Evolutionary conservation across 1,140 invertebrate species (phyloP).

Genomic region (Tenebrio molitor): DNA sequence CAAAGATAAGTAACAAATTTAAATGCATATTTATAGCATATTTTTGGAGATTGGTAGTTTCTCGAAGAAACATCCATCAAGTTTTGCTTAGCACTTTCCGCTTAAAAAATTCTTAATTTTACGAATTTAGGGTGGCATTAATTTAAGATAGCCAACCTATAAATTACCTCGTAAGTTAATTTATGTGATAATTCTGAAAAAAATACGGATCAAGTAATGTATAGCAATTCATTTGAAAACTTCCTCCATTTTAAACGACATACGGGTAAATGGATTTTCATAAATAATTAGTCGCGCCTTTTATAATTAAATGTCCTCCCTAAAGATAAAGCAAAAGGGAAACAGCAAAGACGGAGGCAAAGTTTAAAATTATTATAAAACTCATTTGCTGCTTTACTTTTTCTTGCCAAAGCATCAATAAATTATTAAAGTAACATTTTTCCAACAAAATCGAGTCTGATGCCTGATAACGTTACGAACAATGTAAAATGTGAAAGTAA

Average conservation of each 20-base stretch:
- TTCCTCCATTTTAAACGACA: constrained; percentile 24
- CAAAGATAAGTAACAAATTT: no score
- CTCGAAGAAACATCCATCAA: no score
- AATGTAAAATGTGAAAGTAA: not conserved
- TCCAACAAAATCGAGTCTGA: not conserved
- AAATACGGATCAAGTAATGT: constrained; percentile 21
- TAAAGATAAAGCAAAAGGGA: not conserved
- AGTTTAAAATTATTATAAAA: constrained; percentile 28
- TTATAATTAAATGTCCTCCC: constrained; percentile 28
- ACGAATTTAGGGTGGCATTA: not conserved
- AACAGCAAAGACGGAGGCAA: constrained; percentile 25
- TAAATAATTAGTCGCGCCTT: constrained; percentile 35
- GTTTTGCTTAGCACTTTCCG: not conserved
- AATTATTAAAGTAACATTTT: not conserved
- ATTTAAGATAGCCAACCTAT: not conserved
- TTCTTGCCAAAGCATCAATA: constrained; percentile 2
- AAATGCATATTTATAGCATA: no score
- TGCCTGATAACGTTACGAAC: not conserved
- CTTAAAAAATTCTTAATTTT: not conserved
- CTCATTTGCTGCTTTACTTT: not conserved
- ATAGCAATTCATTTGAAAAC: constrained; percentile 35
- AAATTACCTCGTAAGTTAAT: constrained; percentile 10
- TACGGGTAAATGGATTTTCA: constrained; percentile 28
- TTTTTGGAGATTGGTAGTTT: no score
- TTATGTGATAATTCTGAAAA: constrained; percentile 11